Evolutionary conservation across 2,797 vertebrate genomes (phyloP).

Genomic region (Pangasius krempfi): DNA sequence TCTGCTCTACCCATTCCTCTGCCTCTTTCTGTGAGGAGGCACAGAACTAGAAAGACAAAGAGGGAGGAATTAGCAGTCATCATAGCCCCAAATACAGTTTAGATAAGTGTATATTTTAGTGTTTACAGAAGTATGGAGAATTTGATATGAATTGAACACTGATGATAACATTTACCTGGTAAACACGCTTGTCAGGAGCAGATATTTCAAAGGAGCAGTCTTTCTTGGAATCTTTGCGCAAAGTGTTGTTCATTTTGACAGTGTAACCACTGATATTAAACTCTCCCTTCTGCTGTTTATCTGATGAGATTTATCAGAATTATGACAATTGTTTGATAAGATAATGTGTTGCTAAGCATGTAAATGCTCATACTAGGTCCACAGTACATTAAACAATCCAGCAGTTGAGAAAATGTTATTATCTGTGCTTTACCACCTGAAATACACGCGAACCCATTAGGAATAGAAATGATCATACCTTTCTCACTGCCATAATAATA

Average conservation of each 20-base stretch:
- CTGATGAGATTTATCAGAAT: slow-evolving; percentile 71
- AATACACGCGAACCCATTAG: not conserved
- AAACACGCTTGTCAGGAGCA: slow-evolving; percentile 92
- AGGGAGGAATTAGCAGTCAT: slow-evolving; percentile 30
- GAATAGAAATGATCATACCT: slow-evolving; percentile 74
- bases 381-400: slow-evolving; percentile 11
- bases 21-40: slow-evolving; percentile 89
- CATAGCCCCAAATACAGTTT: no score
- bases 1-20: slow-evolving; percentile 92
- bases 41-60: slow-evolving; percentile 84
- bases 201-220: slow-evolving; percentile 97
- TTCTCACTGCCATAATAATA: slow-evolving; percentile 96
- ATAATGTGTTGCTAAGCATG: not conserved
- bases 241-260: slow-evolving; percentile 87
- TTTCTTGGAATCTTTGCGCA: slow-evolving; percentile 93
- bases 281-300: slow-evolving; percentile 98
- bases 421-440: not conserved
- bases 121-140: slow-evolving; percentile 11
- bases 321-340: not conserved
- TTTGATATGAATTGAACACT: not conserved
- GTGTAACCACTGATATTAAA: slow-evolving; percentile 91
- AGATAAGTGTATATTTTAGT: not conserved
- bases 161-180: slow-evolving; percentile 82
- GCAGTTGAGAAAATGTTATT: not conserved
- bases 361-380: not conserved